Conservation (phyloP, 1,140 invertebrate genomes). For the Steinernema feltiae region DNA sequence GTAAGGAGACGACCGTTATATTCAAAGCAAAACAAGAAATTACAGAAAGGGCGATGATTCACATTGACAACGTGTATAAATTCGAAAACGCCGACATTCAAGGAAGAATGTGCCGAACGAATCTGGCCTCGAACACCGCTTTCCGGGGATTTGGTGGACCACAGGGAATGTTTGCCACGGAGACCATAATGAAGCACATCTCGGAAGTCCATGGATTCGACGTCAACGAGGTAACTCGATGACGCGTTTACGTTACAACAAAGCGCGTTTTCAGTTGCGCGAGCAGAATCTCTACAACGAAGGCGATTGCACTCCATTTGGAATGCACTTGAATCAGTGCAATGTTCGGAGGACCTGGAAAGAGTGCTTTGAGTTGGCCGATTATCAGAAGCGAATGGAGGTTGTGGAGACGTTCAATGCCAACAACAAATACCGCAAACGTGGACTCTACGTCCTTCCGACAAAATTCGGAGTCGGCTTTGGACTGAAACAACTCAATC, state of each 20-base stretch:
- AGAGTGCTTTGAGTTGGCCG: constrained; percentile 70
- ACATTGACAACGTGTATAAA: constrained; percentile 55
- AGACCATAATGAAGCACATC: constrained; percentile 72
- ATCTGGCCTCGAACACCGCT: constrained; percentile 71
- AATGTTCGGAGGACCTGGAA: constrained; percentile 74
- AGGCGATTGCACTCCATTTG: constrained; percentile 73
- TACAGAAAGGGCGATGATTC: constrained; percentile 47
- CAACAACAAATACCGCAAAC: constrained; percentile 76
- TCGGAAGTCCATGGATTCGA: constrained; percentile 68
- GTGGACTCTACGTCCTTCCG: constrained; percentile 77
- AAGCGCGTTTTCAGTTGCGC: constrained; percentile 62
- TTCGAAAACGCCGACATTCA: constrained; percentile 45
- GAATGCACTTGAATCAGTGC: constrained; percentile 70
- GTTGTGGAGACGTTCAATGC: constrained; percentile 71
- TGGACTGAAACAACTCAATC: constrained; percentile 73
- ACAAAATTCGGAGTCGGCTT: constrained; percentile 85
- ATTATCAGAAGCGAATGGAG: constrained; percentile 65
- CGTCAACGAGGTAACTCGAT: constrained; percentile 60
- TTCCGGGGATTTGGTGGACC: constrained; percentile 75
- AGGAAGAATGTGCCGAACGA: constrained; percentile 52
- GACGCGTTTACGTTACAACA: not conserved
- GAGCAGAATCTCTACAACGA: constrained; percentile 75
- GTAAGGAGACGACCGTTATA: constrained; percentile 29
- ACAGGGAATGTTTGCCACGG: constrained; percentile 77
- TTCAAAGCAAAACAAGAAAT: constrained; percentile 17